phyloP scores from a whole-genome alignment of 2,797 vertebrate genomes.

The Alosa sapidissima region DNA sequence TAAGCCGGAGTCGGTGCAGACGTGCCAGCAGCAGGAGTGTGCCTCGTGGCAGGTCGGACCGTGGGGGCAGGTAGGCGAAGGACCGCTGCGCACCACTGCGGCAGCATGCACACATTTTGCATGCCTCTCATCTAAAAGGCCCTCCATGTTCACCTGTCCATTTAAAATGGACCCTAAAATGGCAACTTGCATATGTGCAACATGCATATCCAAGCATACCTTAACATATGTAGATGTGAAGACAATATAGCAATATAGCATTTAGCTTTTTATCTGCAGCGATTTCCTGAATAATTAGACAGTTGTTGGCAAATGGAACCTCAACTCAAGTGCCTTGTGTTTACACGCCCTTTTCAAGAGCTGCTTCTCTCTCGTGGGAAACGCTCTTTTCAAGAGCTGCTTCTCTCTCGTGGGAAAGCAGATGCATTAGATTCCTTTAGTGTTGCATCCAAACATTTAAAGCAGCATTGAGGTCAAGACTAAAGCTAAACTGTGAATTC shows the following conservation, averaged over 20 bases:
- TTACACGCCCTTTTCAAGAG: slow-evolving; percentile 37
- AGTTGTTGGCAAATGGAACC: neutral
- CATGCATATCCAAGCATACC: neutral
- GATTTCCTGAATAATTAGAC: slow-evolving; percentile 1
- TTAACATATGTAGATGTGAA: neutral
- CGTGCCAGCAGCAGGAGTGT: slow-evolving; percentile 94
- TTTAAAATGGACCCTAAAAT: neutral
- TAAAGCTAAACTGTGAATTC: neutral
- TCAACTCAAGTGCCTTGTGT: neutral
- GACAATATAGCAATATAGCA: neutral
- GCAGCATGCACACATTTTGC: neutral
- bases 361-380: slow-evolving; percentile 32
- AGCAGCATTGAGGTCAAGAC: neutral
- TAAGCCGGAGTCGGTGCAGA: slow-evolving; percentile 87
- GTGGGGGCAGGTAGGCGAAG: slow-evolving; percentile 89
- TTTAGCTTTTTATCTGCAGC: neutral
- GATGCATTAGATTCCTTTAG: neutral
- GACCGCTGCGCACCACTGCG: no score
- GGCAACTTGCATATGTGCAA: neutral
- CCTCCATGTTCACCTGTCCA: neutral
- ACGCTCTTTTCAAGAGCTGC: slow-evolving; percentile 44
- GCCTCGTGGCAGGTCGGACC: slow-evolving; percentile 96
- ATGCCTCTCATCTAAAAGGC: neutral
- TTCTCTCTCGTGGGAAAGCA: slow-evolving; percentile 31
- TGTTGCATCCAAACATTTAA: neutral